A percentile compares a stretch with the other conserved stretches of the same genome.
Conservation (phyloP, 2,797 vertebrate genomes). For the Valencia hispanica region DNA sequence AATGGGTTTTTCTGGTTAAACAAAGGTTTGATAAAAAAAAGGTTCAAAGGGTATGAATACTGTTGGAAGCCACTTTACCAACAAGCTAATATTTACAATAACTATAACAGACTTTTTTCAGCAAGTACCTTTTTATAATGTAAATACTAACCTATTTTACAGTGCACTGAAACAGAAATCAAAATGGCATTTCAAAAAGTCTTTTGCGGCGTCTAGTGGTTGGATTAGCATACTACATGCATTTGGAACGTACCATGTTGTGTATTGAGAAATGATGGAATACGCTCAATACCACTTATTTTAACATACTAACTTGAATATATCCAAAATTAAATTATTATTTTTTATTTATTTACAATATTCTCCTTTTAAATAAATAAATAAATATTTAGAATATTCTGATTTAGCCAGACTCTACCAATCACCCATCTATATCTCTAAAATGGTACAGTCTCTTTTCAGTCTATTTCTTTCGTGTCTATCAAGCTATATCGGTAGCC, state of each 20-base stretch:
- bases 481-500: conserved; percentile 56
- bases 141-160: background rate
- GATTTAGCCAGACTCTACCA: background rate
- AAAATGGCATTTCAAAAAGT: background rate
- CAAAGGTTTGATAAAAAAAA: too few species aligned
- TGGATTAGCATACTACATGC: background rate
- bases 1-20: too few species aligned
- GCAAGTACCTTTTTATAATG: background rate
- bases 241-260: conserved; percentile 52
- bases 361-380: too few species aligned
- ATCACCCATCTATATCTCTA: conserved; percentile 12
- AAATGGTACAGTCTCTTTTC: conserved; percentile 41
- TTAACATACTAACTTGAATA: background rate
- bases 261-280: background rate
- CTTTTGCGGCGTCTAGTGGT: conserved; percentile 30
- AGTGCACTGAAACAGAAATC: background rate
- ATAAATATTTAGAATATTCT: background rate
- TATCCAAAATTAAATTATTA: too few species aligned
- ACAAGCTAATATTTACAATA: background rate
- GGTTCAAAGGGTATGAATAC: background rate
- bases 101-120: background rate
- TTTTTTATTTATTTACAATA: background rate
- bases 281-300: background rate
- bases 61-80: background rate
- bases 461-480: conserved; percentile 35